Conservation (phyloP, 2,113 vertebrate genomes). For the Thunnus thynnus region DNA sequence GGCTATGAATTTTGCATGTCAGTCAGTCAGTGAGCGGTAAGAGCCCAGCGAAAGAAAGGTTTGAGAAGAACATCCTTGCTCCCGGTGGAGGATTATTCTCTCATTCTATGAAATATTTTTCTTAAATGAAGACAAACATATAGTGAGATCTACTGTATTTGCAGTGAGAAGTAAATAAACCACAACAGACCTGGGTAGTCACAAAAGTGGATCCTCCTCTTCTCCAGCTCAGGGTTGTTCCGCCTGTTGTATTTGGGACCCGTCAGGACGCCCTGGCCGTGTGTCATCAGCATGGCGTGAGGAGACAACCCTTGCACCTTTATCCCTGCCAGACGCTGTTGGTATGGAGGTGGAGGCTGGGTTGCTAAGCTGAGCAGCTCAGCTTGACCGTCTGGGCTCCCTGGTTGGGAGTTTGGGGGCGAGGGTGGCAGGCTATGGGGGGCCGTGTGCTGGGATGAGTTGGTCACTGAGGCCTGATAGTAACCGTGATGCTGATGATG, state of each 20-base stretch:
- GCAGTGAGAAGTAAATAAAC: no score
- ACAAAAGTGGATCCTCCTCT: slow-evolving; percentile 93
- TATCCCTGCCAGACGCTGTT: slow-evolving; percentile 83
- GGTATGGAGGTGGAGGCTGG: slow-evolving; percentile 86
- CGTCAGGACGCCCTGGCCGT: slow-evolving; percentile 87
- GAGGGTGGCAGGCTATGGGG: slow-evolving; percentile 91
- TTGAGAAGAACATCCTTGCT: no score
- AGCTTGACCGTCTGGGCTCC: slow-evolving; percentile 89
- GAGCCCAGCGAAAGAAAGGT: no score
- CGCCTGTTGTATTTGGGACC: slow-evolving; percentile 91
- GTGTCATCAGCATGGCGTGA: slow-evolving; percentile 83
- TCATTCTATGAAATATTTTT: no score
- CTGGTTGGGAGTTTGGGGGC: slow-evolving; percentile 93
- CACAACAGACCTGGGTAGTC: slow-evolving; percentile 86
- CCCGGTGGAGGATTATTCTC: no score
- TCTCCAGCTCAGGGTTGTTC: slow-evolving; percentile 95
- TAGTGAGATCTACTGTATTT: no score
- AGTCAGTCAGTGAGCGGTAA: no score
- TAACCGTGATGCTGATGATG: slow-evolving; percentile 75
- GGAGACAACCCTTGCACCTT: slow-evolving; percentile 83
- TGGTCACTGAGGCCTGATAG: slow-evolving; percentile 83
- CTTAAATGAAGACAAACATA: no score
- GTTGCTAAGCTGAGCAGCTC: slow-evolving; percentile 80
- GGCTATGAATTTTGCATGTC: no score
- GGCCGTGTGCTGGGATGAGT: slow-evolving; percentile 73